Base-by-base conservation (phyloP, 2,113 vertebrate genomes). In the Nothocercus julius region DNA sequence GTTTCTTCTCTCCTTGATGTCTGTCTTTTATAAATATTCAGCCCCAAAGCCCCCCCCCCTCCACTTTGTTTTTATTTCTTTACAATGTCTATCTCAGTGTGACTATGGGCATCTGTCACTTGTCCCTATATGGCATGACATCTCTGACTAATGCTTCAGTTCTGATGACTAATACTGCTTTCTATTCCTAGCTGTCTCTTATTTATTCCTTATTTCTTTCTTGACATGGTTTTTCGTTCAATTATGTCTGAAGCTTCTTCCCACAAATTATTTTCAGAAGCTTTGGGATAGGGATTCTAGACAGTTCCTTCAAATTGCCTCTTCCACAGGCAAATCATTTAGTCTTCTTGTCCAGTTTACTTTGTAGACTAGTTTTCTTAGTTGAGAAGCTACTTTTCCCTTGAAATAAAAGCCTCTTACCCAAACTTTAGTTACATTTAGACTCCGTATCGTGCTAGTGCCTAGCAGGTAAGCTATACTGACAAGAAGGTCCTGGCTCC, bases 81-180 rank as follows among this genome's bases (percentile, higher is more conserved):
- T 36, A 11, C 16, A 40, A 18, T 28, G 14, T 44, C 34, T 12
- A 44, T 28, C 63, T 87, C 63, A 63, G 22, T 21, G 45, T 62
- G 68, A 32, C 34, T 82, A 28, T 58, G 20, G 59, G n/a, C 53
- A 51, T 89, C 91, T 77, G n/a, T 63, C 72, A 44, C 9, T 77
- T 94, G 85, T 19, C 80, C 45, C 63, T 67, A 47, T 47, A n/a
- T 53, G 54, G 40, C n/a, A 40, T 53, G 54, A 85, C 44, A 80
- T 63, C 22, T 0, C 17, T 20, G 51, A 62, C 44, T 85, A 16
- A 67, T 40, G 10, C 74, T 92, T 77, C 67, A 7, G 53, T 82
- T 51, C 47, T 91, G 34, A 63, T 93, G 84, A 82, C 30, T 82
- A 85, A 91, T 81, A 30, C n/a, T 88, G 27, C n/a, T 88, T 88